Conservation (phyloP, 2,888 invertebrate genomes). For the Deroplatys truncata region DNA sequence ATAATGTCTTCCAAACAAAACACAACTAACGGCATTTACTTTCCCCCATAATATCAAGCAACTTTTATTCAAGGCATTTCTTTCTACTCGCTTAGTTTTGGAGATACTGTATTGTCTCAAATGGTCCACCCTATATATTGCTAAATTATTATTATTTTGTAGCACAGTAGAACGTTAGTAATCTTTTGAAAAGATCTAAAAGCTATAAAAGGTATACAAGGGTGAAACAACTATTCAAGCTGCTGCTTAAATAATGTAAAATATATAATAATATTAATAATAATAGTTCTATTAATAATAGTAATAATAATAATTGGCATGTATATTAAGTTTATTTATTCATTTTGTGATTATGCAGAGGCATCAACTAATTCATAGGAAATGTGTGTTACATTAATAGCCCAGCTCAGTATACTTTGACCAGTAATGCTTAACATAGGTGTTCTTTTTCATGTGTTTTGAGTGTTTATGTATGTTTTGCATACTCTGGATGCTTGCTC, state of each 20-base stretch:
- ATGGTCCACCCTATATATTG: no score
- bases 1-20: no score
- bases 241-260: background rate
- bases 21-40: no score
- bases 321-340: background rate
- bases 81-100: no score
- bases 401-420: background rate
- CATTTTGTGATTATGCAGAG: background rate
- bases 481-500: conserved; percentile 5
- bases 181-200: background rate
- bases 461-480: background rate
- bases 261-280: no score
- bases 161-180: background rate
- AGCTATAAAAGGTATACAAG: background rate
- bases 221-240: background rate
- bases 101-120: no score
- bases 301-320: background rate
- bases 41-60: no score
- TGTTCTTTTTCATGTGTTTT: background rate
- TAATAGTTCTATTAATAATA: no score
- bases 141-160: background rate
- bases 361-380: background rate
- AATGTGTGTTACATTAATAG: background rate
- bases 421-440: background rate
- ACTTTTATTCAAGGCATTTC: no score